Evolutionary conservation across 2,888 invertebrate species (phyloP).

Genomic region (Meiosimyza decipiens): DNA sequence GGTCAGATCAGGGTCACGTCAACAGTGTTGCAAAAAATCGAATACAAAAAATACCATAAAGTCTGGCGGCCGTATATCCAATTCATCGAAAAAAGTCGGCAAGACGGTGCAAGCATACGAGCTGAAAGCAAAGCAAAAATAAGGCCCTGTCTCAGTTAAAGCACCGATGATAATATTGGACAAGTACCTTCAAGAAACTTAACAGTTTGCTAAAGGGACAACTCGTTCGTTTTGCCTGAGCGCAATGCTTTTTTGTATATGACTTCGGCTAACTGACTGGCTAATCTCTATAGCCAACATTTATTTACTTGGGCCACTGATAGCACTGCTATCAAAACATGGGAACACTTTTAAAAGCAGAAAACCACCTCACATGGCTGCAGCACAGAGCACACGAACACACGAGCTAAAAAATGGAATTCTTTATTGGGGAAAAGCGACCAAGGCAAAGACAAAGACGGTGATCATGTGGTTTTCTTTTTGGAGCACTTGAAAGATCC

Average conservation of each 20-base stretch:
- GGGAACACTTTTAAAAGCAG: slow-evolving; percentile 61
- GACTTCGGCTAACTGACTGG: not conserved
- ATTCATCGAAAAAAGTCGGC: slow-evolving; percentile 31
- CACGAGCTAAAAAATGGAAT: slow-evolving; percentile 61
- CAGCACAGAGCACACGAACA: slow-evolving; percentile 58
- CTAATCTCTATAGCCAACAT: slow-evolving; percentile 63
- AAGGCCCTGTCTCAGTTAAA: slow-evolving; percentile 12
- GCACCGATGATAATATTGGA: slow-evolving; percentile 26
- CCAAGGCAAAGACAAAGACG: not conserved
- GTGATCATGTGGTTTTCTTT: not conserved
- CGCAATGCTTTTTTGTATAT: not conserved
- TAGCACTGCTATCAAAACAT: slow-evolving; percentile 62
- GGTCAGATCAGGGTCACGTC: slow-evolving; percentile 35
- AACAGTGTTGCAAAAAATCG: slow-evolving; percentile 23
- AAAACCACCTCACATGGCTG: slow-evolving; percentile 44
- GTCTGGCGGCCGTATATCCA: not conserved
- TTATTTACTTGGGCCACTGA: slow-evolving; percentile 62
- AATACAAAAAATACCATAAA: not conserved
- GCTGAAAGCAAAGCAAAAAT: not conserved
- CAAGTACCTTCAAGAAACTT: slow-evolving; percentile 23
- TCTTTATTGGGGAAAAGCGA: slow-evolving; percentile 51
- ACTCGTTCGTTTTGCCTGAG: not conserved
- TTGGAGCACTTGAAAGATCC: not conserved
- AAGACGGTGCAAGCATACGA: slow-evolving; percentile 28
- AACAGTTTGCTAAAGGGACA: slow-evolving; percentile 18